These are phyloP conservation scores for Eudemis profundana DNA, from an alignment of 2,888 invertebrate species.

Conservation along the genomic window DNA sequence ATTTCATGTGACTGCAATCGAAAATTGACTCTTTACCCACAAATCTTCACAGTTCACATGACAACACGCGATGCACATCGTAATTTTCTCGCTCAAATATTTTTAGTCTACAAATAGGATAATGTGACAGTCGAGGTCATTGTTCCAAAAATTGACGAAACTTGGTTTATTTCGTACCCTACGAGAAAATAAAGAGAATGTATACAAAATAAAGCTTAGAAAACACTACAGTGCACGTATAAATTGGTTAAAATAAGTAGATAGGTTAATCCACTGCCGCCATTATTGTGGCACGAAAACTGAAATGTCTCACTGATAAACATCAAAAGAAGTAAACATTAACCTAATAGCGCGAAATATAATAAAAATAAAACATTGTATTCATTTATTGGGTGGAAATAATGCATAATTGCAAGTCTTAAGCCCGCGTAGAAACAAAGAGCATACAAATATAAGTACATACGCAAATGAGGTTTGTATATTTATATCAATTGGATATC, in stretches of 20 bases:
- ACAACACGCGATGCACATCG: constrained; percentile 66
- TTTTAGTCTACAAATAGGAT: constrained; percentile 79
- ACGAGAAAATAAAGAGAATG: constrained; percentile 71
- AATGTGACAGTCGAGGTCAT: constrained; percentile 78
- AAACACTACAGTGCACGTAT: constrained; percentile 54
- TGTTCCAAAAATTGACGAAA: constrained; percentile 76
- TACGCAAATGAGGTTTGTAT: constrained; percentile 78
- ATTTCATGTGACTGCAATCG: constrained; percentile 82
- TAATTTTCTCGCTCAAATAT: constrained; percentile 78
- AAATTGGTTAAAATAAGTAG: constrained; percentile 69
- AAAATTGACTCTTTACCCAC: constrained; percentile 78
- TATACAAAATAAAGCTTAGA: constrained; percentile 61
- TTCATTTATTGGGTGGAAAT: constrained; percentile 34
- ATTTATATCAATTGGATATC: constrained; percentile 61
- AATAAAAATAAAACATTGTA: constrained; percentile 48
- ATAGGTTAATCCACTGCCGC: constrained; percentile 85
- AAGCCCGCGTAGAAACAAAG: constrained; percentile 76
- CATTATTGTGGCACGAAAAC: constrained; percentile 84
- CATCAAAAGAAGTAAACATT: constrained; percentile 84
- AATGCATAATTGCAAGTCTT: constrained; percentile 49
- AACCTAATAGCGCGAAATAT: constrained; percentile 60
- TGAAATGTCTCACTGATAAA: constrained; percentile 80
- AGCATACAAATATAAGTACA: constrained; percentile 69
- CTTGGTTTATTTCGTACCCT: constrained; percentile 70
- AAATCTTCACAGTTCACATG: constrained; percentile 68